phyloP scores from a whole-genome alignment of 2,888 invertebrate species.

The Eurois occulta region DNA sequence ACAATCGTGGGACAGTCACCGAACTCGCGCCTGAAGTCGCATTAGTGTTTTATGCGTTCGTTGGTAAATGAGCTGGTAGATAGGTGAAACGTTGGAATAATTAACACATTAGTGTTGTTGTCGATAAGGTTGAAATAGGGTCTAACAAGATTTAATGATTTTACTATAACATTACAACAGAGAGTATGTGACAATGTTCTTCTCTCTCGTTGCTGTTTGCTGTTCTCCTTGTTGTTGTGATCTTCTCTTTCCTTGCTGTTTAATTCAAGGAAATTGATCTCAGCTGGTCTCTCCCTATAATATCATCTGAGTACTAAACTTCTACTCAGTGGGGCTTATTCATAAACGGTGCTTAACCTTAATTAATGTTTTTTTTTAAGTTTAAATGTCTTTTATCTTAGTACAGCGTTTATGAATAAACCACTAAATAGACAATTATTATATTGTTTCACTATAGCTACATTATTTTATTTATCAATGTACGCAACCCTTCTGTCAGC shows the following conservation, averaged over 20 bases:
- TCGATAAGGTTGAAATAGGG: neutral
- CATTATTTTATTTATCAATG: neutral
- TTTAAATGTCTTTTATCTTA: too few species aligned
- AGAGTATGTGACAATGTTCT: neutral
- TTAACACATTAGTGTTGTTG: neutral
- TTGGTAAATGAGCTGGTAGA: too few species aligned
- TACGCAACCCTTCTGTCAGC: constrained; percentile 14
- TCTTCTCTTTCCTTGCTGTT: neutral
- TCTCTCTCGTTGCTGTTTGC: neutral
- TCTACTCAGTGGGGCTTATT: neutral
- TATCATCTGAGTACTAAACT: neutral
- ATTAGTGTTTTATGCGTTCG: neutral
- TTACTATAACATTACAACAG: neutral
- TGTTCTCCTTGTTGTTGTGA: too few species aligned
- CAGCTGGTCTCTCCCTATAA: neutral
- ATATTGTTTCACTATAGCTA: neutral
- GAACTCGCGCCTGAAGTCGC: neutral
- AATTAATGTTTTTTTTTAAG: too few species aligned
- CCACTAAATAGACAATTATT: neutral
- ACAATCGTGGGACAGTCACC: neutral
- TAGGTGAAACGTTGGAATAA: neutral
- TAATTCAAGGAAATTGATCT: neutral
- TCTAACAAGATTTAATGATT: neutral
- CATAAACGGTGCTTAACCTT: neutral
- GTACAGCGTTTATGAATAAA: too few species aligned